Percentiles rank a stretch among this genome's conserved stretches.
These are phyloP conservation scores for Nomada hirtipes DNA, from an alignment of 2,888 invertebrate species.

Conservation along the genomic window DNA sequence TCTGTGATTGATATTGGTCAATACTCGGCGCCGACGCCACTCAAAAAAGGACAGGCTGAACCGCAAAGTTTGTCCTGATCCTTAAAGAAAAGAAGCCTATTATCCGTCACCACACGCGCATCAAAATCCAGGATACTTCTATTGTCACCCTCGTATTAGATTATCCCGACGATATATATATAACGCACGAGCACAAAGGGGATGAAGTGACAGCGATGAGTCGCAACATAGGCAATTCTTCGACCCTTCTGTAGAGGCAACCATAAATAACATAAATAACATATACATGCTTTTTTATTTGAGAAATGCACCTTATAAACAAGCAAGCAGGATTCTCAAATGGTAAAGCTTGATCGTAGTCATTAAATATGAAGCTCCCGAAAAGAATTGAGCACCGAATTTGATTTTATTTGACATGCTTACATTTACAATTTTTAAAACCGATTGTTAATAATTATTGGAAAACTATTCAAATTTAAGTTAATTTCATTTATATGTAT, in stretches of 20 bases:
- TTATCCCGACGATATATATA: too few species aligned
- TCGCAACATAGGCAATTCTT: too few species aligned
- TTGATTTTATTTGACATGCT: background rate
- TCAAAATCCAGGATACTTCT: conserved; percentile 58
- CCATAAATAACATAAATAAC: too few species aligned
- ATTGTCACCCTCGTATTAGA: conserved; percentile 12
- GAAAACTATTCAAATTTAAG: background rate
- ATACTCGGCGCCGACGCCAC: conserved; percentile 19
- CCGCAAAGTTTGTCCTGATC: conserved; percentile 58
- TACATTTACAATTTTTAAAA: background rate
- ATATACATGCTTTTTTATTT: background rate
- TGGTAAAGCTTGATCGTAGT: background rate
- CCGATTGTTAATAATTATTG: too few species aligned
- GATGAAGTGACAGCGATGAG: too few species aligned
- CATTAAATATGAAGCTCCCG: background rate
- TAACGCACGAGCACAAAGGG: too few species aligned
- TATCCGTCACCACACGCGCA: conserved; percentile 37
- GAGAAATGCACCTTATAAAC: background rate
- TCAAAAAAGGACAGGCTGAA: conserved; percentile 20
- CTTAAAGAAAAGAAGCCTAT: conserved; percentile 42
- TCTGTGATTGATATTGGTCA: conserved; percentile 26
- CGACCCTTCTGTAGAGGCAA: too few species aligned
- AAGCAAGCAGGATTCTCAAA: background rate
- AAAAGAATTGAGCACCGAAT: background rate
- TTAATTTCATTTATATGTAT: background rate